Percentiles rank a stretch among this genome's conserved stretches.
These are phyloP conservation scores for Amblyopsis rosae DNA, from an alignment of 2,113 vertebrate species.

Conservation along the genomic window DNA sequence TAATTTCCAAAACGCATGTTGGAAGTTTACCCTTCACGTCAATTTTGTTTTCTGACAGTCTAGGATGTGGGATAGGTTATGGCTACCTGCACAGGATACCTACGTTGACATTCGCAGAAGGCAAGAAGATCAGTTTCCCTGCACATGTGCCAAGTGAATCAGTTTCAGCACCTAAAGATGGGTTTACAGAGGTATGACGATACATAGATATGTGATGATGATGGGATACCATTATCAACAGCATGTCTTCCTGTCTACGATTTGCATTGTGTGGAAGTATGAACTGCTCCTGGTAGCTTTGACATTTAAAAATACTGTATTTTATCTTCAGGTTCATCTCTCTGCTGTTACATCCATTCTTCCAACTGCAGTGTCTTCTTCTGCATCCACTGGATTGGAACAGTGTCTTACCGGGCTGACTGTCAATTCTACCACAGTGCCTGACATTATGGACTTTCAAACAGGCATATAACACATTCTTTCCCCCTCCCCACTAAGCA, in stretches of 20 bases:
- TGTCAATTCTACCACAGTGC: slow-evolving; percentile 75
- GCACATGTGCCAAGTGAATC: slow-evolving; percentile 76
- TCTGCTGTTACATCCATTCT: slow-evolving; percentile 82
- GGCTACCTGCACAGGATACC: slow-evolving; percentile 99
- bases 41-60: slow-evolving; percentile 67
- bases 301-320: background rate
- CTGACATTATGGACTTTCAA: slow-evolving; percentile 77
- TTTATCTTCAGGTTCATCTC: slow-evolving; percentile 84
- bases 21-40: no score
- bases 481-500: no score
- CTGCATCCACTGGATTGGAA: slow-evolving; percentile 79
- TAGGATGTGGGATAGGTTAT: slow-evolving; percentile 96
- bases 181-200: slow-evolving; percentile 87
- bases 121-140: slow-evolving; percentile 85
- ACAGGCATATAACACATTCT: slow-evolving; percentile 72
- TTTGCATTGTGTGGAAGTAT: background rate
- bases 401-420: slow-evolving; percentile 81
- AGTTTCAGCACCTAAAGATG: slow-evolving; percentile 83
- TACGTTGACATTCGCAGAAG: slow-evolving; percentile 84
- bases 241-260: background rate
- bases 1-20: no score
- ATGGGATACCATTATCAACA: background rate
- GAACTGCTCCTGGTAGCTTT: background rate
- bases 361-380: slow-evolving; percentile 76
- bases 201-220: background rate